Base-by-base conservation (phyloP, 2,113 vertebrate species). In the Calyptomena viridis region DNA sequence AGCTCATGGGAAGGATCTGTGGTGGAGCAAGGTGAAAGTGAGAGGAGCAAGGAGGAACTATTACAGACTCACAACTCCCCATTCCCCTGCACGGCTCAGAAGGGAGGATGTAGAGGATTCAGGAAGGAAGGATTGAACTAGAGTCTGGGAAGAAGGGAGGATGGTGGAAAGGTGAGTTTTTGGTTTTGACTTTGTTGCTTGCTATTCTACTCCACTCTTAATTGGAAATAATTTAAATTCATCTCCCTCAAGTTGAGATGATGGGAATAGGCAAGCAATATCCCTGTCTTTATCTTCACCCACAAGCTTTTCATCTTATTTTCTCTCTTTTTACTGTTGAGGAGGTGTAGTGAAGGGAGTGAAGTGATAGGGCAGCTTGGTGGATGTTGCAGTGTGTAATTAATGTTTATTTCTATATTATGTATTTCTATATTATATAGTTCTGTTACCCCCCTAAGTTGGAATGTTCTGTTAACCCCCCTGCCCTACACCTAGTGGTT, bases 211-310 rank as follows among this genome's bases (percentile, higher is more conserved):
- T 72, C 4, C 50, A 42, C 6, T 62, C 62, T 66, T 53, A 85
- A 33, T 46, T 62, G 16, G 1, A 12, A 84, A 31, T 78, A 78
- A 42, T 47, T 73, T 73, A 50, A 47, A 84, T 35, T 69, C 30
- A 62, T 44, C 18, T 78, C 47, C 8, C 5, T 8, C 25, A 47
- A 0, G 6, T 1, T 33, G 16, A 44, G 14, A 18, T 4, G 0
- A 30, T 22, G 7, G 13, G 16, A 84, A 62, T 5, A 52, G 8
- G 7, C 30, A 56, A 62, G 27, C 19, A 73, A 39, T 44, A 79
- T 14, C 7, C 5, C 14, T 27, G 18, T n/a, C 11, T 84, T 77
- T 52, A 14, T 39, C 35, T 39, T 77, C n/a, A n/a, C 8, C 37
- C 31, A 44, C 6, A 33, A 62, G 6, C 0, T 74, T 87, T 89